These are phyloP conservation scores for Crypturellus tataupa DNA, from an alignment of 2,797 vertebrate species.

Conservation along the genomic window DNA sequence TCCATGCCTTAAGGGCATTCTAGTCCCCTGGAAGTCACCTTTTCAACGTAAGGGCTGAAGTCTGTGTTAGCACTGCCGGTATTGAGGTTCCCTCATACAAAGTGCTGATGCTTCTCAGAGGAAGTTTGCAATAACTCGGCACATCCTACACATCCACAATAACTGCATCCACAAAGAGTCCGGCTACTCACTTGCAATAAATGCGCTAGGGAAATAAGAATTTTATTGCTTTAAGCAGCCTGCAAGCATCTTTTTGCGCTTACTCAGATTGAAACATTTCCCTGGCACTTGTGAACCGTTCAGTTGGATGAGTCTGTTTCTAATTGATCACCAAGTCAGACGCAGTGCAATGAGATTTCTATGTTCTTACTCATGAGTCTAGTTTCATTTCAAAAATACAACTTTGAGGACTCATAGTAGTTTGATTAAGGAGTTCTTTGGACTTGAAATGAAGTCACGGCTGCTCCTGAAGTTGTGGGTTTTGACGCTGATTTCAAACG, in stretches of 20 bases:
- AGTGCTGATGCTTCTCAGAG: neutral
- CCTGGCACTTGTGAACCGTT: neutral
- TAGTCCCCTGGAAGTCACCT: neutral
- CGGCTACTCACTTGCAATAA: neutral
- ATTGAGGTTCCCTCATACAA: neutral
- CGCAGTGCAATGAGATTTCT: neutral
- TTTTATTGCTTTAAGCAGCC: constrained; percentile 15
- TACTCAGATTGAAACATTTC: neutral
- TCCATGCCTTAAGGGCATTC: neutral
- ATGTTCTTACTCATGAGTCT: neutral
- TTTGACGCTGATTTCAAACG: neutral
- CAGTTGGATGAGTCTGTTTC: neutral
- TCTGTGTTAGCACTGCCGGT: neutral
- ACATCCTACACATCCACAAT: neutral
- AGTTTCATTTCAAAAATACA: neutral
- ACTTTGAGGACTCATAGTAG: neutral
- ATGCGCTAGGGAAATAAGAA: neutral
- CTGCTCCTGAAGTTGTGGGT: neutral
- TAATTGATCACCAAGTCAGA: neutral
- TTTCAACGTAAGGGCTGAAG: neutral
- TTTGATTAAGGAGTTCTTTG: neutral
- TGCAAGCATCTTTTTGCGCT: neutral
- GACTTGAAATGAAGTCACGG: neutral
- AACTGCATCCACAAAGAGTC: neutral
- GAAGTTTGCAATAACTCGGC: neutral